phyloP scores from a whole-genome alignment of 1,140 invertebrate genomes.

The Helicoverpa armigera region DNA sequence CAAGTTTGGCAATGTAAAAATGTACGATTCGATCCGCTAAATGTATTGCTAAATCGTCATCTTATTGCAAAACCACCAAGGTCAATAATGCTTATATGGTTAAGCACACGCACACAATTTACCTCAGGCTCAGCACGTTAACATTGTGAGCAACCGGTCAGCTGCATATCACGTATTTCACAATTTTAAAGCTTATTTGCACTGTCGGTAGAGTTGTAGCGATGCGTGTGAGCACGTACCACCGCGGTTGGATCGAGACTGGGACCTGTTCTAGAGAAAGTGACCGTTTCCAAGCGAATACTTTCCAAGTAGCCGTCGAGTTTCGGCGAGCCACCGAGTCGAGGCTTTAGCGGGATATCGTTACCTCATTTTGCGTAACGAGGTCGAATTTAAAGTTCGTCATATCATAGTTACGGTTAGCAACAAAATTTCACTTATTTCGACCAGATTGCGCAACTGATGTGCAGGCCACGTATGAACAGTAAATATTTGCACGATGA shows the following conservation, averaged over 20 bases:
- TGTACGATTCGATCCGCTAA: slow-evolving; percentile 14
- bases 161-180: slow-evolving; percentile 45
- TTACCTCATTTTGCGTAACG: slow-evolving; percentile 76
- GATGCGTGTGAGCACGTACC: slow-evolving; percentile 51
- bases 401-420: slow-evolving; percentile 55
- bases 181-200: slow-evolving; percentile 48
- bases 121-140: slow-evolving; percentile 37
- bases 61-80: slow-evolving; percentile 56
- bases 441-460: slow-evolving; percentile 49
- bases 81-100: slow-evolving; percentile 47
- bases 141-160: slow-evolving; percentile 51
- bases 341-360: slow-evolving; percentile 65
- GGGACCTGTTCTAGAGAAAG: slow-evolving; percentile 82
- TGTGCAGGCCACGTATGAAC: not conserved
- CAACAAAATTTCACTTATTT: slow-evolving; percentile 64
- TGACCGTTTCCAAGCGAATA: slow-evolving; percentile 76
- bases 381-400: slow-evolving; percentile 71
- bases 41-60: slow-evolving; percentile 44
- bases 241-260: slow-evolving; percentile 60
- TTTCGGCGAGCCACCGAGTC: slow-evolving; percentile 57
- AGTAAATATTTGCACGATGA: not conserved
- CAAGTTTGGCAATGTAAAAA: slow-evolving; percentile 27
- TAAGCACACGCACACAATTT: slow-evolving; percentile 42
- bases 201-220: slow-evolving; percentile 23
- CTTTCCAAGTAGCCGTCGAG: slow-evolving; percentile 77